These are phyloP conservation scores for Capitulum mitella DNA, from an alignment of 2,888 invertebrate species.

Conservation along the genomic window DNA sequence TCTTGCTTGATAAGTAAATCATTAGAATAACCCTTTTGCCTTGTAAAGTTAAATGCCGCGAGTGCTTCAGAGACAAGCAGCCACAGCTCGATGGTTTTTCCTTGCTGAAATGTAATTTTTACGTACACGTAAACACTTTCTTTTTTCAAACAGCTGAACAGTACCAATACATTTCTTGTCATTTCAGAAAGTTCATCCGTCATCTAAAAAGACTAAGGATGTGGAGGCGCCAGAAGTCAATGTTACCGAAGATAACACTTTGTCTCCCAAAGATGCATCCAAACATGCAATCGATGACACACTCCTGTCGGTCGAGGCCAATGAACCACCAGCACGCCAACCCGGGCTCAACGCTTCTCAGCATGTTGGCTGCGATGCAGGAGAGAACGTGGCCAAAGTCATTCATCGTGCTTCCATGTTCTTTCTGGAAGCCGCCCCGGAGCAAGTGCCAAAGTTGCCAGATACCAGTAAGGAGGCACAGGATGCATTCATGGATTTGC, in stretches of 20 bases:
- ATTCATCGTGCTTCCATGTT: neutral
- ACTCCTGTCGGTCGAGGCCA: no score
- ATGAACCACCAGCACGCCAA: neutral
- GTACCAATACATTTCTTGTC: no score
- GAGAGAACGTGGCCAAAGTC: neutral
- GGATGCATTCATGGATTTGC: neutral
- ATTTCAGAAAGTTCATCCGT: neutral
- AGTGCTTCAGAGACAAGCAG: no score
- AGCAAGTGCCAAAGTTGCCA: neutral
- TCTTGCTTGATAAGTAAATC: no score
- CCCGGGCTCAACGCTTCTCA: neutral
- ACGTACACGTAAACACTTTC: no score
- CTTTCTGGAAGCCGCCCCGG: neutral
- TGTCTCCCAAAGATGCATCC: neutral
- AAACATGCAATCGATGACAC: neutral
- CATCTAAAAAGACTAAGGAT: neutral
- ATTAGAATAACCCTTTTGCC: no score
- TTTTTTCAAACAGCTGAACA: no score
- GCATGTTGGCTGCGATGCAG: neutral
- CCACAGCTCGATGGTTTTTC: no score
- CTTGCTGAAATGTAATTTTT: no score
- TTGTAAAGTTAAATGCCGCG: no score
- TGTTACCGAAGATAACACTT: neutral
- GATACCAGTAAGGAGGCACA: neutral
- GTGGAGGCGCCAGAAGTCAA: neutral